phyloP scores from a whole-genome alignment of 2,888 invertebrate genomes.

The Chrysodeixis includens region DNA sequence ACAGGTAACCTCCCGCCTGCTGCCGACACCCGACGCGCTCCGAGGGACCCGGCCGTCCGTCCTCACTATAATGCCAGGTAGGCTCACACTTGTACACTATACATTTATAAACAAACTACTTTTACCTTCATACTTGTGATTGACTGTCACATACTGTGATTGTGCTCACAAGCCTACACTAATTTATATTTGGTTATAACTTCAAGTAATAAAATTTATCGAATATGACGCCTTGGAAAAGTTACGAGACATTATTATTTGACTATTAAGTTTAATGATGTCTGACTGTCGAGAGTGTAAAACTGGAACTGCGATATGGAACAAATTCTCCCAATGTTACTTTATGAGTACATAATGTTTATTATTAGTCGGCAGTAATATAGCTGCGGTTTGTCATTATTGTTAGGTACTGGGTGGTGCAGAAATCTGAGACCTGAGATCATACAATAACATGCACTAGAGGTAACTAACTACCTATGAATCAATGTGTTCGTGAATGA shows the following conservation, averaged over 20 bases:
- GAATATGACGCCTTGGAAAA: slow-evolving; percentile 35
- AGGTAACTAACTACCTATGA: slow-evolving; percentile 44
- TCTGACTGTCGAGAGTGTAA: slow-evolving; percentile 27
- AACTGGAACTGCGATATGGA: slow-evolving; percentile 22
- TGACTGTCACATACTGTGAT: no score
- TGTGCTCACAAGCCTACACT: no score
- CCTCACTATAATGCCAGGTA: slow-evolving; percentile 61
- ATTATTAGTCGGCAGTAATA: slow-evolving; percentile 46
- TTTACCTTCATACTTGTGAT: background rate
- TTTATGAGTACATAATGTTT: slow-evolving; percentile 26
- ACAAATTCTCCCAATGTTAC: slow-evolving; percentile 13
- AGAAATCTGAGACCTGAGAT: slow-evolving; percentile 53
- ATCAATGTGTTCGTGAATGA: slow-evolving; percentile 53
- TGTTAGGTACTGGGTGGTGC: slow-evolving; percentile 23
- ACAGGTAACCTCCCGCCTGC: slow-evolving; percentile 59
- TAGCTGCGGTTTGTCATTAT: slow-evolving; percentile 41
- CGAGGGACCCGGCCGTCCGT: slow-evolving; percentile 46
- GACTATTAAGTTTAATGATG: slow-evolving; percentile 41
- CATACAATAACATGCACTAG: slow-evolving; percentile 40
- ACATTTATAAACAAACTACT: background rate
- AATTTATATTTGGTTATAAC: slow-evolving; percentile 7
- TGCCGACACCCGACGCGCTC: slow-evolving; percentile 51
- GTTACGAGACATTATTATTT: slow-evolving; percentile 46
- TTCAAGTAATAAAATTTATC: slow-evolving; percentile 28
- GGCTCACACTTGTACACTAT: slow-evolving; percentile 17